phyloP scores from a whole-genome alignment of 1,140 invertebrate genomes.

The Lepidurus apus region DNA sequence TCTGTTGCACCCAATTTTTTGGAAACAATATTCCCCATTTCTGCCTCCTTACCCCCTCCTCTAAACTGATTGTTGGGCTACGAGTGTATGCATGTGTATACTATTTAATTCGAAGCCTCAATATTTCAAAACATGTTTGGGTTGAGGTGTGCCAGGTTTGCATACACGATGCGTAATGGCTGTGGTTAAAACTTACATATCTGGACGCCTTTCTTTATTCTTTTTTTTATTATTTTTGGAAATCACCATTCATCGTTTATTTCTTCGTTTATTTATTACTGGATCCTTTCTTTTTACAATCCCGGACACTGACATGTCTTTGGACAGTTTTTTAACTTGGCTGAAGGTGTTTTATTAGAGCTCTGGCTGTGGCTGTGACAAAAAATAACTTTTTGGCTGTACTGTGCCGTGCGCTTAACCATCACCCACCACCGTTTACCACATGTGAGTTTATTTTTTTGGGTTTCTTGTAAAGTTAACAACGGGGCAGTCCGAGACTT shows the following conservation, averaged over 20 bases:
- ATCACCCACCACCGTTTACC: slow-evolving; percentile 20
- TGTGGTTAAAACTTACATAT: slow-evolving; percentile 11
- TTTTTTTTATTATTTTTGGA: slow-evolving; percentile 19
- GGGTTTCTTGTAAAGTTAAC: slow-evolving; percentile 14
- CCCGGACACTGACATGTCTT: slow-evolving; percentile 20
- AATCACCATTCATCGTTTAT: slow-evolving; percentile 28
- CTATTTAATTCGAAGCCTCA: slow-evolving; percentile 17
- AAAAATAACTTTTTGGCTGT: slow-evolving; percentile 22
- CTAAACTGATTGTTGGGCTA: slow-evolving; percentile 23
- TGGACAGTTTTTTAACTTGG: slow-evolving; percentile 22
- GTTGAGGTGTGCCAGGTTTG: not conserved
- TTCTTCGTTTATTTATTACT: slow-evolving; percentile 24
- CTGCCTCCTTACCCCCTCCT: not conserved
- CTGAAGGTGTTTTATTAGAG: slow-evolving; percentile 22
- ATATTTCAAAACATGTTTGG: slow-evolving; percentile 16
- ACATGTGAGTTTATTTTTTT: slow-evolving; percentile 14
- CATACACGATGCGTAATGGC: slow-evolving; percentile 21
- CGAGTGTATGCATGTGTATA: not conserved
- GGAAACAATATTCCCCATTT: not conserved
- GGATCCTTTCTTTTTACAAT: slow-evolving; percentile 11
- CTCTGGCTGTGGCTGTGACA: slow-evolving; percentile 17
- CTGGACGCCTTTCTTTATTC: slow-evolving; percentile 6
- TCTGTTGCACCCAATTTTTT: not conserved
- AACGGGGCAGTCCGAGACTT: not conserved
- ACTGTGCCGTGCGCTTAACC: slow-evolving; percentile 20